Evolutionary conservation across 2,888 invertebrate species (phyloP).

Genomic region (Calameuta idolon): DNA sequence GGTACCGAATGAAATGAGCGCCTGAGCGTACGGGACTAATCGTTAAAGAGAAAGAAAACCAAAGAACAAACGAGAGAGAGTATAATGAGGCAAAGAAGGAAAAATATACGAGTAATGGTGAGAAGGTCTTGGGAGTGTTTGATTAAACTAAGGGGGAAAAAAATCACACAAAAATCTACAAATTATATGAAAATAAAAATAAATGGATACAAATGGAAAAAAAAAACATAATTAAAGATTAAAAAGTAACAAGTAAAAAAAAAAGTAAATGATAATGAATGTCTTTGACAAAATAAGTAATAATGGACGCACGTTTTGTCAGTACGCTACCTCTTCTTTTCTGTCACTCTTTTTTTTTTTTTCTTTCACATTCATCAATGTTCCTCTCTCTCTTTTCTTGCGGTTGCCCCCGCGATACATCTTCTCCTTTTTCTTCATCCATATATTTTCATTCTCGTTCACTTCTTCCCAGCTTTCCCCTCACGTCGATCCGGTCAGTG

Average conservation of each 20-base stretch:
- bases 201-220: slow-evolving; percentile 2
- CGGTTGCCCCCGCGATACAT: neutral
- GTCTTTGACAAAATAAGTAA: slow-evolving; percentile 33
- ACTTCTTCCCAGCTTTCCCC: too few species aligned
- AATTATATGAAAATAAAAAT: slow-evolving; percentile 24
- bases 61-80: neutral
- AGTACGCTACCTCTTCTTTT: neutral
- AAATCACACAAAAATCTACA: slow-evolving; percentile 32
- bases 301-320: slow-evolving; percentile 22
- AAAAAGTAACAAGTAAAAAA: slow-evolving; percentile 38
- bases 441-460: slow-evolving; percentile 37
- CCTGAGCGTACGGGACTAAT: neutral
- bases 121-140: neutral
- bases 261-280: slow-evolving; percentile 39
- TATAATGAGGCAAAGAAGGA: neutral
- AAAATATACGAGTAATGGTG: neutral
- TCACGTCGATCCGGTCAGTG: neutral
- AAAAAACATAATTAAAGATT: slow-evolving; percentile 40
- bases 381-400: slow-evolving; percentile 8
- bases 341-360: slow-evolving; percentile 17
- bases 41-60: neutral
- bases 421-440: slow-evolving; percentile 23
- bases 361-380: neutral
- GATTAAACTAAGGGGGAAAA: neutral
- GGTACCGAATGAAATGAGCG: neutral